Base-by-base conservation (phyloP, 30 jellyfish, hydroid and myxozoan genomes). In the Haliclystus octoradiatus region DNA sequence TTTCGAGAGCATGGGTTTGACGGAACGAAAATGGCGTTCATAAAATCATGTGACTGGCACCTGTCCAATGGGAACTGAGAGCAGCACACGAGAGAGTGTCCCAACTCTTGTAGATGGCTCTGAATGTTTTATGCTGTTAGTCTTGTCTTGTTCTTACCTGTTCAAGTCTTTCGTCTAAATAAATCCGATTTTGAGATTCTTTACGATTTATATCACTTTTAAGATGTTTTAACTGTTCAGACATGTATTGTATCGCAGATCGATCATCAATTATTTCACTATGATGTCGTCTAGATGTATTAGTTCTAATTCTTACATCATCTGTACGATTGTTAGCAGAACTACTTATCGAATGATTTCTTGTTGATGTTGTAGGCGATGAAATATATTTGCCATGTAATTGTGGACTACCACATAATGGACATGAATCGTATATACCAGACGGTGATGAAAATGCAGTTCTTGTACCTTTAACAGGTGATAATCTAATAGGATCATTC, bases 391-490 rank as follows among this genome's bases (percentile, higher is more conserved):
- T 5, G 57, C 57, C 57, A 40, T 9, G 57, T 9, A 19, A 40
- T 40, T 40, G 57, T 9, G 57, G 57, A 19, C 57, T 40, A 40
- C 57, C 57, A 19, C 57, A 40, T 19, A 40, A 19, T 19, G 57
- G 57, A 19, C 57, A 40, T 40, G 57, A 5, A 5, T 40, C 57
- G 57, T 19, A 5, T 19, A 40, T 9, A 19, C 19, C 19, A 9
- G 57, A 40, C 57, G 57, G 57, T 19, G 57, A 40, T 9, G 57
- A 40, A 9, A 19, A 5, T 19, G 1, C 19, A 2, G 52, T 22
- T 30, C 19, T n/a, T 14, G 15, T 34, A 1, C 63, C 80, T 49
- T 77, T 64, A 15, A 33, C 83, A 3, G 83, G 88, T 73, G 79
- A 52, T 7, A 53, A 32, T 29, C 62, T 57, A 2, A 63, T 32